Conservation (phyloP, 2,797 vertebrate species). For the Hippocampus kuda region DNA sequence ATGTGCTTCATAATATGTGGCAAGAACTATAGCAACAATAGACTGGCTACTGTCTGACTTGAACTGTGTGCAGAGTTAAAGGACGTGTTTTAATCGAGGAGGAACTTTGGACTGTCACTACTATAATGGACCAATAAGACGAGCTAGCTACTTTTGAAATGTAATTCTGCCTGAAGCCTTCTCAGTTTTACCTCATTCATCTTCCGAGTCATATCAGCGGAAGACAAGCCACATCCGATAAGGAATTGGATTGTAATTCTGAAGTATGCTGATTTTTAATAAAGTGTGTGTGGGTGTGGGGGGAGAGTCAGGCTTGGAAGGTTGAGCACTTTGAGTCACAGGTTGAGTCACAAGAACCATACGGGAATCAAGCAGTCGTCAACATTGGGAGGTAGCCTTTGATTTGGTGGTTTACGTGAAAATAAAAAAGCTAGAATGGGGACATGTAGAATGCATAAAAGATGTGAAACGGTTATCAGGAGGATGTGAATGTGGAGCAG, state of each 20-base stretch:
- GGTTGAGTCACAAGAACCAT: conserved; percentile 58
- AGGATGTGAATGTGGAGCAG: conserved; percentile 35
- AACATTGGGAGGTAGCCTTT: too few species aligned
- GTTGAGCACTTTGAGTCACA: conserved; percentile 54
- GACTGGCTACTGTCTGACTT: conserved; percentile 5
- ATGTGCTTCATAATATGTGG: background rate
- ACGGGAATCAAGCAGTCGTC: conserved; percentile 43
- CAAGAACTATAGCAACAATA: conserved; percentile 5
- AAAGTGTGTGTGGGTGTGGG: too few species aligned
- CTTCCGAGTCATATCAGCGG: background rate
- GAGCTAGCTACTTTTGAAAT: background rate
- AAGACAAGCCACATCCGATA: background rate
- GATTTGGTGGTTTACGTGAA: conserved; percentile 11
- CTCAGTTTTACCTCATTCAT: background rate
- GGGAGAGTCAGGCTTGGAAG: conserved; percentile 26
- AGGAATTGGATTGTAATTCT: background rate
- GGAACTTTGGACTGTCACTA: conserved; percentile 12
- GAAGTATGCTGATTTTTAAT: conserved; percentile 32
- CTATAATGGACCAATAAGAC: conserved; percentile 11
- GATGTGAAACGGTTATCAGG: conserved; percentile 60
- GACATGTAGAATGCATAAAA: conserved; percentile 49
- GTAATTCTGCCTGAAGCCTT: background rate
- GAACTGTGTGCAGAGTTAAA: conserved; percentile 7
- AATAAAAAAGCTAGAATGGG: conserved; percentile 61
- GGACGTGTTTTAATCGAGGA: background rate